Evolutionary conservation across 2,888 invertebrate species (phyloP), one percentile per base, ranked within the genome.

Genomic region (Xestia c-nigrum): DNA sequence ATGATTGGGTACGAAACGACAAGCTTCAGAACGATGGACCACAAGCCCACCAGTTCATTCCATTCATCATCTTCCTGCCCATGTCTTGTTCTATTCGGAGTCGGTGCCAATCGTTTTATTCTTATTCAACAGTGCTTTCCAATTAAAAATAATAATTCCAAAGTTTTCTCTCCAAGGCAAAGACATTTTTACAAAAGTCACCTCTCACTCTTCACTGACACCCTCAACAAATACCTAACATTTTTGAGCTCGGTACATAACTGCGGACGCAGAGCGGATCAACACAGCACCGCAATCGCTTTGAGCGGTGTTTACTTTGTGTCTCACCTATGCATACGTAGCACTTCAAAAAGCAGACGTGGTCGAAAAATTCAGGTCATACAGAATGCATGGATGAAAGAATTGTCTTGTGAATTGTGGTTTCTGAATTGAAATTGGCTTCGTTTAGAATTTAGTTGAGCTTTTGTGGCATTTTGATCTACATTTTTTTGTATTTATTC

Each of bases 281-380:
- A 85, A 80, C 87, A 80, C 47, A 46, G 65, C 21, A 61, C 80
- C 64, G 72, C 80, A 84, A 86, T 74, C 70, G 76, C 87, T 85
- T 84, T 85, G 74, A 74, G 76, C 74, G 67, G 68, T 72, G 81
- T 84, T 86, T 73, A 75, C 84, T 86, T 86, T 84, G 74, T 71
- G 85, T 80, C 83, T 74, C 65, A 81, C 67, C 61, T 84, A 74
- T 83, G 65, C 86, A 85, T 78, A 78, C 73, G 73, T 64, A 73
- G 70, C 43, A n/a, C 46, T 74, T 69, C 72, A 72, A 84, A 82
- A 72, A 69, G 47, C 63, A 72, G 61, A 72, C 64, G 40, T 38
- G 84, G 78, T 21, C 83, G 31, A 84, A 78, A 84, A 74, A 83
- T 72, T 74, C 52, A 72, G 79, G 79, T 74, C 72, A 67, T 63